Evolutionary conservation across 2,113 vertebrate species (phyloP).

Genomic region (Scytalopus superciliaris): DNA sequence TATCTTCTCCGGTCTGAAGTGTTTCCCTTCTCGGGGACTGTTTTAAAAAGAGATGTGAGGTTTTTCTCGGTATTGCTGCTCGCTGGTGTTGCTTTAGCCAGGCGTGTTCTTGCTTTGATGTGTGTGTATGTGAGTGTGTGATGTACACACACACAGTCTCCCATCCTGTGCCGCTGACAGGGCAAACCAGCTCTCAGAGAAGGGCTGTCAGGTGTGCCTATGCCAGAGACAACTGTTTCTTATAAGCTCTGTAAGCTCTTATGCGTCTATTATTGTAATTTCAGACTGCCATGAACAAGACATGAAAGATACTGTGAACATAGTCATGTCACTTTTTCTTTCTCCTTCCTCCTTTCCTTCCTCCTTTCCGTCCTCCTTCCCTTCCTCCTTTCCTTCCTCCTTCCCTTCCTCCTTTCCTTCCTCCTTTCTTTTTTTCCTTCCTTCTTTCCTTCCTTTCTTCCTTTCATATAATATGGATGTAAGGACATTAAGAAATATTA

Average conservation of each 20-base stretch:
- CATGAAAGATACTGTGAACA: background rate
- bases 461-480: background rate
- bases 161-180: background rate
- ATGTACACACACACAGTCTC: fast-evolving
- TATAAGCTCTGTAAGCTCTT: background rate
- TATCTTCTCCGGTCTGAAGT: background rate
- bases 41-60: background rate
- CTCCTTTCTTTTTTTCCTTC: too few species aligned
- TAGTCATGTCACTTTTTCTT: fast-evolving
- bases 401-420: too few species aligned
- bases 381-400: too few species aligned
- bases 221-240: background rate
- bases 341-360: too few species aligned
- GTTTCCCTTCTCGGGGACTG: background rate
- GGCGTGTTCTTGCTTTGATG: background rate
- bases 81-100: background rate
- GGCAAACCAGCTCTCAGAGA: background rate
- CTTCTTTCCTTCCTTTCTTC: too few species aligned
- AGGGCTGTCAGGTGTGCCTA: background rate
- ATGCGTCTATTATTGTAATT: fast-evolving
- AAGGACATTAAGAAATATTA: background rate
- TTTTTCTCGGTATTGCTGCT: background rate
- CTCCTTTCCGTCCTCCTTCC: too few species aligned
- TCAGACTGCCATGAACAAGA: background rate
- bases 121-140: fast-evolving